Conservation (phyloP, 2,797 vertebrate species). For the Neosalanx taihuensis region DNA sequence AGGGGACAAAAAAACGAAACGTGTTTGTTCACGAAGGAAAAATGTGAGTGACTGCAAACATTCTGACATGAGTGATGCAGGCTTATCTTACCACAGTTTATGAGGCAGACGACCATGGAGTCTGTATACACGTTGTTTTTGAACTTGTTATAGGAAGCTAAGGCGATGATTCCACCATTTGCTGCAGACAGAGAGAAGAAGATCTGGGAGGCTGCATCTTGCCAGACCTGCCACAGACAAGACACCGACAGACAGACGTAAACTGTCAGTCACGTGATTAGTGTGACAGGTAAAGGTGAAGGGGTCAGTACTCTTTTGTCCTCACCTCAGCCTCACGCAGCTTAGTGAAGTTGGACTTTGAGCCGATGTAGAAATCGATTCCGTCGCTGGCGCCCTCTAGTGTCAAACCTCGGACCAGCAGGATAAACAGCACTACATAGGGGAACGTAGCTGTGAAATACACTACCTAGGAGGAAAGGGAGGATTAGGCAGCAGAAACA, state of each 20-base stretch:
- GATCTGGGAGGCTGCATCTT: constrained; percentile 92
- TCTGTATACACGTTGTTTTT: constrained; percentile 91
- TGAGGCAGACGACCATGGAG: constrained; percentile 81
- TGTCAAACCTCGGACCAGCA: constrained; percentile 84
- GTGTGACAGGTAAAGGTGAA: constrained; percentile 4
- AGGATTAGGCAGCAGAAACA: background rate
- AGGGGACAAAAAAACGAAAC: background rate
- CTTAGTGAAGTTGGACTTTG: constrained; percentile 84
- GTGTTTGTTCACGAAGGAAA: background rate
- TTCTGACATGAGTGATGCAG: background rate
- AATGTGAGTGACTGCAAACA: background rate
- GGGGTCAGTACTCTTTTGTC: background rate
- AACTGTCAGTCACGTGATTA: background rate
- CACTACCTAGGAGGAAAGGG: constrained; percentile 75
- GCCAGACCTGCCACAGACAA: constrained; percentile 81
- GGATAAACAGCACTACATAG: constrained; percentile 82
- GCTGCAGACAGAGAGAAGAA: constrained; percentile 90
- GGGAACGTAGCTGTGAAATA: constrained; percentile 94
- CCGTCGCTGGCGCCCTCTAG: constrained; percentile 85
- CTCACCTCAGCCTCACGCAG: constrained; percentile 80
- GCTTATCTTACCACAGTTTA: constrained; percentile 74
- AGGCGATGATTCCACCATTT: constrained; percentile 85
- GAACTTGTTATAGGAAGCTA: constrained; percentile 95
- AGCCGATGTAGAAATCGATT: constrained; percentile 90
- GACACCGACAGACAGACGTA: background rate